Base-by-base conservation (phyloP, 2,888 invertebrate species). In the Trichopoda pennipes region DNA sequence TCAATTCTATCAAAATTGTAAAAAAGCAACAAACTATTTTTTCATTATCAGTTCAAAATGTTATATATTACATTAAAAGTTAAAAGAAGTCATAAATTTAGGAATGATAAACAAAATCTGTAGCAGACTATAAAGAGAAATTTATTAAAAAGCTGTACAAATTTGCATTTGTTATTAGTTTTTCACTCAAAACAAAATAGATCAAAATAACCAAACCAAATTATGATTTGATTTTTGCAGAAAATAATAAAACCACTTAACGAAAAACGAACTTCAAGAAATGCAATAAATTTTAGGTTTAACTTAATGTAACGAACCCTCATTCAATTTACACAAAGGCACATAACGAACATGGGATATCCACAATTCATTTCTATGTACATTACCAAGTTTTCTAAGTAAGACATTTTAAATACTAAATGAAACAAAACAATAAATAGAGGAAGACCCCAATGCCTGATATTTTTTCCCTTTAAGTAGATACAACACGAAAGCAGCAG, bases 211-310 rank as follows among this genome's bases (percentile, higher is more conserved):
- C 42, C 12, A 14, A 68, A 69, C 35, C 56, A 53, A 68, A 61
- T 80, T 69, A 42, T 38, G 21, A 55, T 49, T 55, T 49, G 42
- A 69, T 47, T 47, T 49, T 42, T 68, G 38, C 21, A 28, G 9
- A 53, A 64, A 53, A 35, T 47, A 19, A 21, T 1, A 19, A 12
- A 35, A 61, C 58, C n/a, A n/a, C 6, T 14, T 56, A 70, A 66
- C 38, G 21, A 49, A 38, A n/a, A 42, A 23, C 16, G 55, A 74
- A 81, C 66, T 75, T 55, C 12, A 51, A 38, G 19, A 47, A 70
- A 78, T 44, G 58, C 64, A 53, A 81, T 75, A 78, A 81, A 78
- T 81, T 74, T 61, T 56, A 55, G 10, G 53, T 61, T 23, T 21
- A 56, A 63, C 12, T 69, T 55, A 28, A 49, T 80, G 63, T 68